These are phyloP conservation scores for Eptatretus atami DNA, from an alignment of 2,797 vertebrate species.

Conservation along the genomic window DNA sequence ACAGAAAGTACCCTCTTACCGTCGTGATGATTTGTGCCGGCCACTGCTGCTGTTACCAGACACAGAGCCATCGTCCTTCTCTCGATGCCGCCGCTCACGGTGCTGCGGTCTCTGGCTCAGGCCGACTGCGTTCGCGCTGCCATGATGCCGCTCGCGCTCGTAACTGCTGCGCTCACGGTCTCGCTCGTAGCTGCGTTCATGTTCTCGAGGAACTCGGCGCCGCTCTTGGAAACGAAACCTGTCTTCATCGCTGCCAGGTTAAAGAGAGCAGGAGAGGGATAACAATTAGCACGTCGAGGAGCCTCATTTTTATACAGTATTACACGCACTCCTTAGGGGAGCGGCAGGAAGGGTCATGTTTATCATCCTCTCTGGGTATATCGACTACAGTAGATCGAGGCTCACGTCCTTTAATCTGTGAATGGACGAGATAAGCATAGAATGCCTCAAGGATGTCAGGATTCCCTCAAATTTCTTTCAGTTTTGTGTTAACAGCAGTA, in stretches of 20 bases:
- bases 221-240: background rate
- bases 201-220: conserved; percentile 1
- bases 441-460: too few relatives aligned
- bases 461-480: too few relatives aligned
- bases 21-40: conserved; percentile 79
- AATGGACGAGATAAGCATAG: too few relatives aligned
- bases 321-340: background rate
- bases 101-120: conserved; percentile 41
- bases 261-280: background rate
- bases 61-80: conserved; percentile 42
- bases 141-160: background rate
- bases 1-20: conserved; percentile 17
- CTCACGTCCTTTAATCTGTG: too few relatives aligned
- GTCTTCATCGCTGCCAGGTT: background rate
- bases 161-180: conserved; percentile 11
- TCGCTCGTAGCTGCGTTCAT: background rate
- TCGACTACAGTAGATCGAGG: too few relatives aligned
- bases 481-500: too few relatives aligned
- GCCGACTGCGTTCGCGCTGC: background rate
- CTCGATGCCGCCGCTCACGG: conserved; percentile 59
- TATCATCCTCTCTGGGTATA: too few relatives aligned
- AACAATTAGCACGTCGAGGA: background rate
- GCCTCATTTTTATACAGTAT: background rate
- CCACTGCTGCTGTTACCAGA: conserved; percentile 11
- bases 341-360: too few relatives aligned